phyloP scores from a whole-genome alignment of 1,140 invertebrate genomes.

The Andricus grossulariae region DNA sequence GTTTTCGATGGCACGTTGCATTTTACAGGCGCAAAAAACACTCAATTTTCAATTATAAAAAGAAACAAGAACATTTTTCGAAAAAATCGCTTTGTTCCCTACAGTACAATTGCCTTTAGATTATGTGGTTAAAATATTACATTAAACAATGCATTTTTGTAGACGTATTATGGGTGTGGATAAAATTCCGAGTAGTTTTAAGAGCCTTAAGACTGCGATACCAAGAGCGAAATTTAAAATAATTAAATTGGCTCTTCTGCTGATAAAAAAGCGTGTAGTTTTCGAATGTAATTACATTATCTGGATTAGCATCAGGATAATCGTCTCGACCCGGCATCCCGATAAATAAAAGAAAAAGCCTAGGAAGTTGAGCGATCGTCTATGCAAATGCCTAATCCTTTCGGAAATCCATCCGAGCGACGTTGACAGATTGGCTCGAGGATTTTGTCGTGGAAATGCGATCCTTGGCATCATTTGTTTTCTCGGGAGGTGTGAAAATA shows the following conservation, averaged over 20 bases:
- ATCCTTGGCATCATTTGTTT: conserved; percentile 66
- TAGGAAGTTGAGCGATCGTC: conserved; percentile 70
- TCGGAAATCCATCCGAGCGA: conserved; percentile 67
- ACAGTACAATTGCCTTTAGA: too few relatives aligned
- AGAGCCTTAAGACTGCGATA: neutral
- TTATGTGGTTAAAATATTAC: too few relatives aligned
- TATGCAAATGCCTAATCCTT: conserved; percentile 75
- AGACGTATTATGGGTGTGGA: too few relatives aligned
- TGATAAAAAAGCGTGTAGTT: neutral
- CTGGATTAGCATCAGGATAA: conserved; percentile 5
- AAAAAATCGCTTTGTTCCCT: too few relatives aligned
- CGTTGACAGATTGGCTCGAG: conserved; percentile 69
- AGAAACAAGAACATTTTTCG: too few relatives aligned
- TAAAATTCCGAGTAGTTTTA: too few relatives aligned
- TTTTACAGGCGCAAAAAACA: too few relatives aligned
- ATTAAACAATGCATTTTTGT: too few relatives aligned
- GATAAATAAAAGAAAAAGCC: conserved; percentile 50
- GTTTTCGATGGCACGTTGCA: too few relatives aligned
- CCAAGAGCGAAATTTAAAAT: neutral
- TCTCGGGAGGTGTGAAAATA: conserved; percentile 36
- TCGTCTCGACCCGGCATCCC: neutral
- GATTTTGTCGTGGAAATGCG: conserved; percentile 63
- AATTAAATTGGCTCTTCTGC: neutral
- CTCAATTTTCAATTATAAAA: too few relatives aligned
- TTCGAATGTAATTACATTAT: neutral